Conservation (phyloP, 2,113 vertebrate genomes). For the Ailurus styani region DNA sequence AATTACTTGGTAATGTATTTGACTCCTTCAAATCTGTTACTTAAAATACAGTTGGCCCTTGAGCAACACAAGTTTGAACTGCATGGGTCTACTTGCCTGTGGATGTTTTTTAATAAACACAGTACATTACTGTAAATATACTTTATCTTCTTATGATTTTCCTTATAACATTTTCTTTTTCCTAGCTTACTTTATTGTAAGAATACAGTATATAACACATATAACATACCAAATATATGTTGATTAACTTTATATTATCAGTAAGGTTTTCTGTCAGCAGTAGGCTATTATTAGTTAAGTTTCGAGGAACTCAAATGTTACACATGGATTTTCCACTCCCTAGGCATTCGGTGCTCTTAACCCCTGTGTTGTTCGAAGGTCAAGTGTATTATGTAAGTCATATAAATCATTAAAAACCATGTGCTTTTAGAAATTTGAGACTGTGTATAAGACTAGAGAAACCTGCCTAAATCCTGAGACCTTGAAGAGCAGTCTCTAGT, state of each 20-base stretch:
- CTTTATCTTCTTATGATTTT: background rate
- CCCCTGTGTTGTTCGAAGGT: background rate
- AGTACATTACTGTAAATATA: background rate
- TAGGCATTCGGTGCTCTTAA: background rate
- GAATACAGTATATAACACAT: background rate
- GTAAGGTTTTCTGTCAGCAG: background rate
- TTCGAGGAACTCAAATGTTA: background rate
- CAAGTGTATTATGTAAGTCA: background rate
- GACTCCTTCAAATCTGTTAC: background rate
- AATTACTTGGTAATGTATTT: background rate
- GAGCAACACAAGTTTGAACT: background rate
- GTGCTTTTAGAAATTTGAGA: background rate
- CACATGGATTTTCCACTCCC: background rate
- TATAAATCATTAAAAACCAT: background rate
- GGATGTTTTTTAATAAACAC: background rate
- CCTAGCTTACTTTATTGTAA: background rate
- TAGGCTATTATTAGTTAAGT: background rate
- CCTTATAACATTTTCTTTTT: background rate
- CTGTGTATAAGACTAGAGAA: background rate
- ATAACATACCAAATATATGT: background rate
- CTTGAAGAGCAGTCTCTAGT: background rate
- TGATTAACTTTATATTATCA: background rate
- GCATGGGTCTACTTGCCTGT: background rate
- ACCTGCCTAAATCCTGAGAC: background rate
- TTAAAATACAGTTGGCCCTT: background rate